A percentile compares a stretch with the other conserved stretches of the same genome.
phyloP scores from a whole-genome alignment of 2,113 vertebrate genomes.

The Alosa alosa region DNA sequence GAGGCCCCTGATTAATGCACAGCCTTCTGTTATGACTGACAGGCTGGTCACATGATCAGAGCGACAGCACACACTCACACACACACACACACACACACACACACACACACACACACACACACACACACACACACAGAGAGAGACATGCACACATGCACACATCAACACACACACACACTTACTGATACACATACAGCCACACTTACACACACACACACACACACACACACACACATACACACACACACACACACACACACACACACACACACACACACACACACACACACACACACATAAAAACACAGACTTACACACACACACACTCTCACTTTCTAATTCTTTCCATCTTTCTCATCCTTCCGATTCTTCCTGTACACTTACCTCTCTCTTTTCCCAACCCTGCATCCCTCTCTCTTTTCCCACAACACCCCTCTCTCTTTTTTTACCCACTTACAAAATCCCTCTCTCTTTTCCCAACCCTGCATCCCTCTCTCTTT shows the following conservation, averaged over 20 bases:
- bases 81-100: not conserved
- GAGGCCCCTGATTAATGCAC: slow-evolving; percentile 42
- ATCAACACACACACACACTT: not conserved
- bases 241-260: no score
- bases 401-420: no score
- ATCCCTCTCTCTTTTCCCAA: no score
- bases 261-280: no score
- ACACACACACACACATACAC: no score
- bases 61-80: not conserved
- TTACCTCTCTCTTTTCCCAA: no score
- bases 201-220: not conserved
- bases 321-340: not conserved
- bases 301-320: not conserved
- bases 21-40: slow-evolving; percentile 37
- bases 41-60: slow-evolving; percentile 36
- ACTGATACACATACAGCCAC: not conserved
- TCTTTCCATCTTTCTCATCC: not conserved
- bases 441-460: no score
- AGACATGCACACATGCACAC: not conserved
- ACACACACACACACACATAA: no score
- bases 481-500: no score
- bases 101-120: not conserved
- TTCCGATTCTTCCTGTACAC: not conserved
- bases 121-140: not conserved
- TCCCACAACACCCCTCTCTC: no score